Evolutionary conservation across 2,797 vertebrate species (phyloP).

Genomic region (Pseudotriccus pelzelni): DNA sequence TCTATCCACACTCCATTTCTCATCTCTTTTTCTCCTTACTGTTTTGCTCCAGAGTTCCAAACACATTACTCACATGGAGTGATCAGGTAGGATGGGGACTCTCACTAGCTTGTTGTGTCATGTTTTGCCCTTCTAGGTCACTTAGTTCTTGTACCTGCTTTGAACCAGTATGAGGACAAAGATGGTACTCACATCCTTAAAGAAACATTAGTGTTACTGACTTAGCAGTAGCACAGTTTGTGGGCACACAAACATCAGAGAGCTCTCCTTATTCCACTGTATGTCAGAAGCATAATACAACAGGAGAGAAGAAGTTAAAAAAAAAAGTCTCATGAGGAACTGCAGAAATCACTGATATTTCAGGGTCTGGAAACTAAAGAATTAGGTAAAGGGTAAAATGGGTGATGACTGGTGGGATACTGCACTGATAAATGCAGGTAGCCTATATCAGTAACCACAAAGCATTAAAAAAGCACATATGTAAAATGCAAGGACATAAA

Average conservation of each 20-base stretch:
- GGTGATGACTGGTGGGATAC: neutral
- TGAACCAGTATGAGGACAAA: neutral
- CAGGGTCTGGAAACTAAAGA: neutral
- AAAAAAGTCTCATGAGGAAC: neutral
- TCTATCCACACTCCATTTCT: neutral
- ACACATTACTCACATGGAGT: neutral
- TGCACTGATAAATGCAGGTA: neutral
- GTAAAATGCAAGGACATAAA: neutral
- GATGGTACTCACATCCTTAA: neutral
- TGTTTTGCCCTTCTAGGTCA: neutral
- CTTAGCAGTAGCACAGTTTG: neutral
- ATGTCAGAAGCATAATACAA: neutral
- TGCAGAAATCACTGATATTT: neutral
- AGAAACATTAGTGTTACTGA: neutral
- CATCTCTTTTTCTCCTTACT: neutral
- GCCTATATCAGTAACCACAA: neutral
- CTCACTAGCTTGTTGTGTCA: neutral
- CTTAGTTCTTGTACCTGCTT: neutral
- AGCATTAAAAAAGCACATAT: neutral
- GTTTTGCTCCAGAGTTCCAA: neutral
- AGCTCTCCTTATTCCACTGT: neutral
- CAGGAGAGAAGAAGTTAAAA: neutral
- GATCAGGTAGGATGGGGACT: accelerated
- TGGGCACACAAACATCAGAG: neutral
- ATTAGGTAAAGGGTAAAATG: neutral